Evolutionary conservation across 2,797 vertebrate genomes (phyloP), one percentile per base, ranked within the genome.

Genomic region (Avahi laniger): DNA sequence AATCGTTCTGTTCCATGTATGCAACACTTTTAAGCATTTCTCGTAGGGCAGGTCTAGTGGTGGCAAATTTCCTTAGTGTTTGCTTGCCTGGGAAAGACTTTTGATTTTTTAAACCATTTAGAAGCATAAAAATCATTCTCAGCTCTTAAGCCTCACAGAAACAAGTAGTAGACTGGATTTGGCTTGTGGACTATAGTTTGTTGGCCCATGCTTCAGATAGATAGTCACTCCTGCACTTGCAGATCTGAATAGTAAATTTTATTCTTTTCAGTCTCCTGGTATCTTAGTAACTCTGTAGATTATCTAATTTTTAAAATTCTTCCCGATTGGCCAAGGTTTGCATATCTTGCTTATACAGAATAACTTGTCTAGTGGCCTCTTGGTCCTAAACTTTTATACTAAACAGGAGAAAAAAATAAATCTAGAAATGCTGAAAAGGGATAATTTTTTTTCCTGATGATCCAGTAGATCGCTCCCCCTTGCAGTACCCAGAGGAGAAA

Each of bases 161-260:
- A 86, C 30, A 88, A 76, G 22, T 41, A 52, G 6, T 30, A 69
- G 65, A 89, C 9, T 82, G 41, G 14, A 92, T 75, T 86, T 90
- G 26, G 50, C 24, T 85, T 72, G n/a, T 75, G 18, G 18, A 59
- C 15, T 92, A 0, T 30, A 88, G 48, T 76, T 83, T 85, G 41
- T 84, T 43, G 2, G 96, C 41, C 30, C 24, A 10, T 89, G 10
- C 20, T 96, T 89, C 79, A 82, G 6, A 28, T 95, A 82, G 6
- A 28, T 95, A 35, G 26, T 65, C n/a, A 59, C n/a, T 70, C 20
- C 33, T 83, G 24, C 73, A 50, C 82, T 96, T 94, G 22, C 35
- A 93, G 93, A 94, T 90, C 4, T 87, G 14, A 43, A 73, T 15
- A 63, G 28, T 46, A 88, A 92, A 85, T 87, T 88, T 85, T 59